Base-by-base conservation (phyloP, 92 coral and sea anemone species). In the Porites divaricata region DNA sequence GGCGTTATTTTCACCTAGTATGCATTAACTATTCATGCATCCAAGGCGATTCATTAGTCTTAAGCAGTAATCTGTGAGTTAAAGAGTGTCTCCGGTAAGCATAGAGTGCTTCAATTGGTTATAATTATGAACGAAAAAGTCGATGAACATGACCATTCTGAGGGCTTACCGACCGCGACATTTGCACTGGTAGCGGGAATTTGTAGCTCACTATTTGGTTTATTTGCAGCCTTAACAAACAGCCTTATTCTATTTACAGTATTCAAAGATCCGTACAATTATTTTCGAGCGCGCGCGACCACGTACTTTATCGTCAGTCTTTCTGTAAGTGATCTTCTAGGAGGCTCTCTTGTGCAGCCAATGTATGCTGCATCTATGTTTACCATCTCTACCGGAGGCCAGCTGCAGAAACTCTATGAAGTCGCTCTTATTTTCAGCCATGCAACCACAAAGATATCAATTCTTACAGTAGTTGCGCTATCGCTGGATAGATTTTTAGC, bases 401-500 rank as follows among this genome's bases (percentile, higher is more conserved):
- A 87, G 9, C 51, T n/a, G 21, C 41, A 51, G 20, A 79, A 22
- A 0, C 81, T 89, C 10, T 73, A 88, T 49, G 49, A 85, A n/a
- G 35, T 93, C 26, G 84, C 84, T 0, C n/a, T 75, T 2, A 80
- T 90, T 66, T 91, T 88, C 0, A 90, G 93, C 63, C 92, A 90
- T 68, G 59, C 84, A 16, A 87, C 68, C 35, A 81, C 93, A 4
- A 93, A 93, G 74, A 87, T 93, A 12, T 93, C 96, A 2, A 89
- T 93, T 80, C 67, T 81, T 25, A 90, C 93, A 9, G 88, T 93
- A 0, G 90, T 93, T 0, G 96, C 85, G 9, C 63, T 93, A 64
- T 85, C 96, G 1, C 24, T 93, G 22, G 96, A 93, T 71, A 87
- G 96, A 20, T 86, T 79, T 14, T 73, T 93, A 19, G 93, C 92